Conservation (phyloP, 2,113 vertebrate genomes). For the Cygnus atratus region DNA sequence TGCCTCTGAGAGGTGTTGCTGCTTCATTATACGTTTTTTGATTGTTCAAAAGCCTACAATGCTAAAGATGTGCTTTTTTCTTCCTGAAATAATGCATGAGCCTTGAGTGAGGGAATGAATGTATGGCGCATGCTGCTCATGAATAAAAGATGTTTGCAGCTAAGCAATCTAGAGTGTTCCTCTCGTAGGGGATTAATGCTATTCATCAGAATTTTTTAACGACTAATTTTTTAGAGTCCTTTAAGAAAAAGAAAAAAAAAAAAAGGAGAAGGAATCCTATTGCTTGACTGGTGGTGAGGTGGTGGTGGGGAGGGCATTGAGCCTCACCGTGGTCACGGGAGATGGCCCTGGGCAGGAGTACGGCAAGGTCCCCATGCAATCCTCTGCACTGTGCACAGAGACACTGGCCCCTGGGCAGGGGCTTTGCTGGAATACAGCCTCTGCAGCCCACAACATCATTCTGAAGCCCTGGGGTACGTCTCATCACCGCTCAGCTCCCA, state of each 20-base stretch:
- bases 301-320: accelerated
- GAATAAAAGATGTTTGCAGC: constrained; percentile 73
- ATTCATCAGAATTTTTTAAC: constrained; percentile 68
- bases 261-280: constrained; percentile 36
- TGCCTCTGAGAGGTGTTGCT: constrained; percentile 32
- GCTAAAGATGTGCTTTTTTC: constrained; percentile 58
- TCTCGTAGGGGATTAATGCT: constrained; percentile 55
- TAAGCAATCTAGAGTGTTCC: constrained; percentile 60
- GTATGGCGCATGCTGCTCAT: constrained; percentile 40
- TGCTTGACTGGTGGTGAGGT: constrained; percentile 32
- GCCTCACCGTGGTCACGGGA: accelerated
- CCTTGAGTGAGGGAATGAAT: constrained; percentile 8
- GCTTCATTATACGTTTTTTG: constrained; percentile 47
- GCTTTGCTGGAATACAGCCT: neutral
- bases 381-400: accelerated
- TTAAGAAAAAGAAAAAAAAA: neutral
- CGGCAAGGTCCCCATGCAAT: accelerated
- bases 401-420: accelerated
- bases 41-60: constrained; percentile 51
- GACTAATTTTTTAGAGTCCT: constrained; percentile 32
- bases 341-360: accelerated
- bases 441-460: too few species aligned
- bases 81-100: constrained; percentile 68
- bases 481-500: neutral
- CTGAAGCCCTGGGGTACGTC: neutral